These are phyloP conservation scores for Aphelocoma californica DNA, from an alignment of 2,797 vertebrate species.

Conservation along the genomic window DNA sequence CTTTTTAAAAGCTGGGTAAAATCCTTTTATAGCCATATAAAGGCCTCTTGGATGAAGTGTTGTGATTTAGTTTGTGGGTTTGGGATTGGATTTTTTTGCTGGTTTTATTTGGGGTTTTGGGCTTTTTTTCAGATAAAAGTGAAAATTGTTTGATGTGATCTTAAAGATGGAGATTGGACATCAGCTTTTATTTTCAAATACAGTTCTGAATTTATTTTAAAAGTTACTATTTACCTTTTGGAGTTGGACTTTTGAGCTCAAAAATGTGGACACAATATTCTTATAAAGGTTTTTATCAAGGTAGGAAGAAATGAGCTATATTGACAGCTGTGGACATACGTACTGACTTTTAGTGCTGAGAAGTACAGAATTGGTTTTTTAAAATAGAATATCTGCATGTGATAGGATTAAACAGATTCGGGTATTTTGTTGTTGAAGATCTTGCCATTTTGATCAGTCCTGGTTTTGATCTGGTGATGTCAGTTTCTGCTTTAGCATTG, in stretches of 20 bases:
- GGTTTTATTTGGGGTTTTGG: not conserved
- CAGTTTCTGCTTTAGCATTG: not conserved
- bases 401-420: not conserved
- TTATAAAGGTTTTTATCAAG: not conserved
- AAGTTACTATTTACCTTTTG: not conserved
- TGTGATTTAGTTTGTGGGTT: not conserved
- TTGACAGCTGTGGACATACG: not conserved
- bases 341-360: not conserved
- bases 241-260: not conserved
- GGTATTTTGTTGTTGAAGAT: not conserved
- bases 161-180: not conserved
- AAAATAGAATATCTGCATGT: not conserved
- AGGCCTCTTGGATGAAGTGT: not conserved
- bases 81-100: not conserved
- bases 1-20: not conserved
- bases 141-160: not conserved
- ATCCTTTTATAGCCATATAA: not conserved
- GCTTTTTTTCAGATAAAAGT: not conserved
- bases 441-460: not conserved
- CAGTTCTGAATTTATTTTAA: not conserved
- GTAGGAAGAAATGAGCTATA: not conserved
- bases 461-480: not conserved
- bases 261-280: not conserved
- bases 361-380: not conserved
- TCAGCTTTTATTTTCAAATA: conserved; percentile 1